phyloP scores from a whole-genome alignment of 2,888 invertebrate species.

The Epirrhoe tristata region DNA sequence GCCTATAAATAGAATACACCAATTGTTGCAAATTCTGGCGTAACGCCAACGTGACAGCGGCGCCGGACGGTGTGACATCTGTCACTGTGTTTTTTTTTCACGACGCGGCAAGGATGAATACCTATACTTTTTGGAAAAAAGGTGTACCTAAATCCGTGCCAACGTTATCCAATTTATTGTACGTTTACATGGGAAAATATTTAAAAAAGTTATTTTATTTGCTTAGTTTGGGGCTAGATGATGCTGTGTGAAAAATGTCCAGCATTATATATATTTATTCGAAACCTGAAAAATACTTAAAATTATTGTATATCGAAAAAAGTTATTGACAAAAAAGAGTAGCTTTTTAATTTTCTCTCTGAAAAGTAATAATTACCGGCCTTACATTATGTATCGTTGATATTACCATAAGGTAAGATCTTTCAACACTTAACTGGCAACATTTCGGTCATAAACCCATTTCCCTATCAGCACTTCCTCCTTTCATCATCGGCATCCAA shows the following conservation, averaged over 20 bases:
- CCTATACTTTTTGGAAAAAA: conserved; percentile 28
- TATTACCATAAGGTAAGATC: background rate
- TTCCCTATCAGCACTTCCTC: conserved; percentile 41
- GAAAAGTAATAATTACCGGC: no score
- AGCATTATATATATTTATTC: no score
- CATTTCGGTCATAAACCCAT: conserved; percentile 38
- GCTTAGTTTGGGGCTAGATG: no score
- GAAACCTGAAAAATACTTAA: no score
- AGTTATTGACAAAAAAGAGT: no score
- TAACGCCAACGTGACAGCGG: conserved; percentile 52
- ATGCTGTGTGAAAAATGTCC: no score
- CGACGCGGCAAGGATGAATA: conserved; percentile 41
- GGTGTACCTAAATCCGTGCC: conserved; percentile 17
- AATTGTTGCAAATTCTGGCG: conserved; percentile 57
- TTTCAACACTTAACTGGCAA: conserved; percentile 8
- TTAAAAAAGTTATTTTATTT: background rate
- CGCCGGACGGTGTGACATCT: conserved; percentile 53
- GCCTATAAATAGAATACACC: conserved; percentile 43
- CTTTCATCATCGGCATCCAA: conserved; percentile 47
- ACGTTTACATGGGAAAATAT: background rate
- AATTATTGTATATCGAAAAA: no score
- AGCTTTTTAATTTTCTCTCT: no score
- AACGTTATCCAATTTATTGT: background rate
- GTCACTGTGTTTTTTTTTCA: conserved; percentile 52
- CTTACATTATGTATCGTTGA: no score